phyloP scores from a whole-genome alignment of 2,888 invertebrate species.

The Cheilosia impressa region DNA sequence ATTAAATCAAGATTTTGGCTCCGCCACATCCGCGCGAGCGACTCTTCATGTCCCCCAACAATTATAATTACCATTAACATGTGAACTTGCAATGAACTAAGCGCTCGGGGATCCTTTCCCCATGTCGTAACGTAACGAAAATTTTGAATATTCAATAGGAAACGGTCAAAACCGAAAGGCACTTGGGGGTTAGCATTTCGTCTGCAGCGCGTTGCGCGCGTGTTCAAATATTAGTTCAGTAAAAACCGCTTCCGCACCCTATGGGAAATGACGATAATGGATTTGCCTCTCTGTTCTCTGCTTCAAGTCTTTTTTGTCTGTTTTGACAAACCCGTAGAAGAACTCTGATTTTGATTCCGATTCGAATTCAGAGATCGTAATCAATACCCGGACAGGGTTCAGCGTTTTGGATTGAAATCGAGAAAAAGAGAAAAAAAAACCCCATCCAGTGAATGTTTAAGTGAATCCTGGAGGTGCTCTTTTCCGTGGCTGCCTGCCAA shows the following conservation, averaged over 20 bases:
- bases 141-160: constrained; percentile 60
- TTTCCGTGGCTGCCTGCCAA: constrained; percentile 69
- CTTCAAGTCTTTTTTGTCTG: constrained; percentile 12
- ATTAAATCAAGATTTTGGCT: constrained; percentile 69
- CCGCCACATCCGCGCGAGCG: constrained; percentile 22
- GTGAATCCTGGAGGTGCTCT: constrained; percentile 72
- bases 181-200: constrained; percentile 38
- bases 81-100: constrained; percentile 26
- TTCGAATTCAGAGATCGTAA: constrained; percentile 64
- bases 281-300: constrained; percentile 47
- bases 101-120: constrained; percentile 15
- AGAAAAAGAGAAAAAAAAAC: constrained; percentile 31
- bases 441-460: constrained; percentile 50
- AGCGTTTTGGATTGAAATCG: constrained; percentile 40
- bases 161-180: constrained; percentile 49
- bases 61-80: constrained; percentile 59
- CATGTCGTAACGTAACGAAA: constrained; percentile 9
- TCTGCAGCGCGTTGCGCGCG: constrained; percentile 28
- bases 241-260: constrained; percentile 63
- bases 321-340: constrained; percentile 41
- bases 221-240: constrained; percentile 67
- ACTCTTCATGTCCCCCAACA: constrained; percentile 9
- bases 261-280: constrained; percentile 70
- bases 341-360: constrained; percentile 15
- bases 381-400: constrained; percentile 62